Conservation (phyloP, 2,888 invertebrate species). For the Teleogryllus oceanicus region DNA sequence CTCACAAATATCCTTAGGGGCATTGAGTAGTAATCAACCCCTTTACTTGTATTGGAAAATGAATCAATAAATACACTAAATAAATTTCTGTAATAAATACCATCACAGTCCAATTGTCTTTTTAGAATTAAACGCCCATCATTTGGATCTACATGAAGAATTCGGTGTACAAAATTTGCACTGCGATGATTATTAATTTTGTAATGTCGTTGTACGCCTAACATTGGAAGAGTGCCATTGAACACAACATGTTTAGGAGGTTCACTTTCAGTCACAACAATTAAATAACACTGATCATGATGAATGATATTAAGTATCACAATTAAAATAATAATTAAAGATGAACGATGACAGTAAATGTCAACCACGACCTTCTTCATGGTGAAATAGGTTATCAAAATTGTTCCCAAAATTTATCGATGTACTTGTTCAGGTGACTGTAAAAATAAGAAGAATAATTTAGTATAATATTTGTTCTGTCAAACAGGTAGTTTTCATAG, state of each 20-base stretch:
- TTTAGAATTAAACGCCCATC: slow-evolving; percentile 71
- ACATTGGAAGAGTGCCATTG: slow-evolving; percentile 74
- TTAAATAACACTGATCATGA: slow-evolving; percentile 42
- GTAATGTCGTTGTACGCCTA: slow-evolving; percentile 64
- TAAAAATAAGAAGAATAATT: too few relatives aligned
- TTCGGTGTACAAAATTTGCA: slow-evolving; percentile 75
- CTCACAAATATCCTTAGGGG: slow-evolving; percentile 69
- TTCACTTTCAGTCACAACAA: slow-evolving; percentile 46
- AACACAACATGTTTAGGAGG: slow-evolving; percentile 67
- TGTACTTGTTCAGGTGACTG: too few relatives aligned
- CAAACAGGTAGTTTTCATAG: too few relatives aligned
- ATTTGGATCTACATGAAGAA: slow-evolving; percentile 70
- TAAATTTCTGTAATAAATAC: slow-evolving; percentile 76
- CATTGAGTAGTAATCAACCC: slow-evolving; percentile 78
- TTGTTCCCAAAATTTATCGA: not conserved
- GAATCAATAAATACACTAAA: slow-evolving; percentile 86
- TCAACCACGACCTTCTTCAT: not conserved
- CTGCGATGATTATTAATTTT: slow-evolving; percentile 76
- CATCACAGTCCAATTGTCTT: slow-evolving; percentile 71
- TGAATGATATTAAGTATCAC: slow-evolving; percentile 26
- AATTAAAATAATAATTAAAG: not conserved
- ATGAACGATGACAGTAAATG: not conserved
- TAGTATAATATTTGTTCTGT: too few relatives aligned
- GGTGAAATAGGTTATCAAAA: not conserved
- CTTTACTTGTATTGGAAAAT: slow-evolving; percentile 58